These are phyloP conservation scores for Chrysopilus asiliformis DNA, from an alignment of 2,888 invertebrate species.

Conservation along the genomic window DNA sequence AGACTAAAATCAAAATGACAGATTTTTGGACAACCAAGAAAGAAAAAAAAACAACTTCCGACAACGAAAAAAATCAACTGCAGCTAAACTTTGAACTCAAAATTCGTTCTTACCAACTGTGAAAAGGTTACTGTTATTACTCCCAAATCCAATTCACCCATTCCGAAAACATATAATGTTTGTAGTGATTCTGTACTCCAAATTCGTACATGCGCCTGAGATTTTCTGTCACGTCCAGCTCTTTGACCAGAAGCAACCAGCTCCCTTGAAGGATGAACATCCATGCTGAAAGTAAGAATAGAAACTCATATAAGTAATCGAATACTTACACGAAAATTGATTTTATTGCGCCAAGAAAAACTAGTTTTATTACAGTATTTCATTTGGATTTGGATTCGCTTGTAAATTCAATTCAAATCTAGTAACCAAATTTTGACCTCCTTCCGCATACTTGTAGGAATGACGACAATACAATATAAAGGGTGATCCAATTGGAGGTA, in stretches of 20 bases:
- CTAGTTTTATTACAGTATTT: too few species aligned
- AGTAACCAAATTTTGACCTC: too few species aligned
- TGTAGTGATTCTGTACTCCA: constrained; percentile 85
- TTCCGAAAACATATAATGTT: constrained; percentile 79
- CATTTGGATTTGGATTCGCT: too few species aligned
- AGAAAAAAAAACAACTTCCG: neutral
- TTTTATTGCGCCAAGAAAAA: too few species aligned
- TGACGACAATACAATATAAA: too few species aligned
- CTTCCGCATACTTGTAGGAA: too few species aligned
- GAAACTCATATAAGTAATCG: too few species aligned
- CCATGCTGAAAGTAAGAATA: constrained; percentile 70
- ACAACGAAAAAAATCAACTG: neutral
- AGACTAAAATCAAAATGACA: neutral
- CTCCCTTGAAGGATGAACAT: constrained; percentile 75
- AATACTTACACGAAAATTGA: too few species aligned
- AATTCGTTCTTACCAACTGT: constrained; percentile 48
- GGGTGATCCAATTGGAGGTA: too few species aligned
- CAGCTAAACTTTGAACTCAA: neutral
- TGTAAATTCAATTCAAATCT: too few species aligned
- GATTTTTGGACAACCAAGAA: neutral
- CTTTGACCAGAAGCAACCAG: constrained; percentile 82
- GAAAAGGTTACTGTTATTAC: constrained; percentile 83
- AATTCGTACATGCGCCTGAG: constrained; percentile 79
- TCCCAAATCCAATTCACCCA: constrained; percentile 79
- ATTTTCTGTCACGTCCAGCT: constrained; percentile 69